These are phyloP conservation scores for Calephelis virginiensis DNA, from an alignment of 1,140 invertebrate species.

Conservation along the genomic window DNA sequence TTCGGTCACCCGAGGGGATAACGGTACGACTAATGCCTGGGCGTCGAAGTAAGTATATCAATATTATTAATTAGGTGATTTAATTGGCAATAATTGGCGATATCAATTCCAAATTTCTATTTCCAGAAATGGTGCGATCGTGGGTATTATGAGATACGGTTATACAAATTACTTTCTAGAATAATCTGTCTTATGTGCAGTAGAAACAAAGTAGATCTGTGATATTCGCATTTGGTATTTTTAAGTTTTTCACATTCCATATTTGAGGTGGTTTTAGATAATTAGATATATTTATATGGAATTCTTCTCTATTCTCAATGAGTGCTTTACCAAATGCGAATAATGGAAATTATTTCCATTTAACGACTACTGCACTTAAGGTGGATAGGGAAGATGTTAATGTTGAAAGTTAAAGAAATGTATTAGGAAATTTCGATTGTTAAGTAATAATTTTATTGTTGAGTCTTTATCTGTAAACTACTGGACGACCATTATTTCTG, in stretches of 20 bases:
- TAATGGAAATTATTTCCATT: conserved; percentile 72
- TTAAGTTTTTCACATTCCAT: conserved; percentile 67
- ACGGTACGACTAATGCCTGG: conserved; percentile 74
- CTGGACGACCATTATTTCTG: too few species aligned
- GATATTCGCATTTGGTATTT: conserved; percentile 77
- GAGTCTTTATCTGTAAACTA: background rate
- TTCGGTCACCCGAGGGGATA: conserved; percentile 71
- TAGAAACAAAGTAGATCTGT: conserved; percentile 61
- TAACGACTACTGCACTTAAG: conserved; percentile 73
- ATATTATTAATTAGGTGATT: conserved; percentile 39
- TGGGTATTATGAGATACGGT: conserved; percentile 73
- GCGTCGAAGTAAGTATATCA: conserved; percentile 72
- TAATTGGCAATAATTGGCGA: conserved; percentile 38
- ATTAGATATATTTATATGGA: conserved; percentile 16
- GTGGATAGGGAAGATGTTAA: conserved; percentile 56
- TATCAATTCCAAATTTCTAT: conserved; percentile 47
- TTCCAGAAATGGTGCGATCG: conserved; percentile 76
- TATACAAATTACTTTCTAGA: conserved; percentile 38
- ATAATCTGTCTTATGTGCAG: conserved; percentile 71
- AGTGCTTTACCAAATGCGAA: conserved; percentile 76
- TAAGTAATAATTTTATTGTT: background rate
- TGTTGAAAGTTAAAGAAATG: background rate
- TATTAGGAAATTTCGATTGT: background rate
- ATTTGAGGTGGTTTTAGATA: conserved; percentile 33
- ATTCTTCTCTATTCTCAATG: conserved; percentile 66